These are phyloP conservation scores for Trissolcus basalis DNA, from an alignment of 1,140 invertebrate species.

Conservation along the genomic window DNA sequence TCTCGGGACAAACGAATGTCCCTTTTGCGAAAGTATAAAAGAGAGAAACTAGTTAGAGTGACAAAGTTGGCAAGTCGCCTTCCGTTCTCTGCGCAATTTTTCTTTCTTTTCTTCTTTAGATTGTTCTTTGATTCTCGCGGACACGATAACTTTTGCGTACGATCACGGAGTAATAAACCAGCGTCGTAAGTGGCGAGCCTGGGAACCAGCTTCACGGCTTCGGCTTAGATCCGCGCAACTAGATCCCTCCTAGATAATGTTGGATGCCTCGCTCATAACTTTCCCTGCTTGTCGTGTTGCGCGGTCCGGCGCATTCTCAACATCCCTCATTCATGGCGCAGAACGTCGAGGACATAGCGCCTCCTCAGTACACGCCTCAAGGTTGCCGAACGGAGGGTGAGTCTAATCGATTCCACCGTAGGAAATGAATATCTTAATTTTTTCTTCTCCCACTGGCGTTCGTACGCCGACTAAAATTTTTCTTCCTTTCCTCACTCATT, in stretches of 20 bases:
- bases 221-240: slow-evolving; percentile 60
- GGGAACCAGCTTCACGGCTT: slow-evolving; percentile 62
- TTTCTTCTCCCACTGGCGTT: not conserved
- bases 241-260: slow-evolving; percentile 61
- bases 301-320: slow-evolving; percentile 46
- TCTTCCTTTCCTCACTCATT: too few relatives aligned
- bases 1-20: too few relatives aligned
- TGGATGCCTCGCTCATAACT: slow-evolving; percentile 60
- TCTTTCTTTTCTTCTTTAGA: slow-evolving; percentile 29
- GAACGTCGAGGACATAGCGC: slow-evolving; percentile 49
- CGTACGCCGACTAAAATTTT: too few relatives aligned
- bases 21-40: too few relatives aligned
- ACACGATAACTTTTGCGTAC: slow-evolving; percentile 59
- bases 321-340: slow-evolving; percentile 56
- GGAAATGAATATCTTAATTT: slow-evolving; percentile 34
- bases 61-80: not conserved
- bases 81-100: not conserved
- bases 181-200: slow-evolving; percentile 58
- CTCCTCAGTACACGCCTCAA: slow-evolving; percentile 45
- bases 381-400: slow-evolving; percentile 47
- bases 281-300: slow-evolving; percentile 58
- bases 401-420: slow-evolving; percentile 57
- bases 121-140: slow-evolving; percentile 31
- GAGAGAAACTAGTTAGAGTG: too few relatives aligned
- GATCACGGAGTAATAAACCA: slow-evolving; percentile 61